phyloP scores from a whole-genome alignment of 1,140 invertebrate genomes.

The Lineus longissimus region DNA sequence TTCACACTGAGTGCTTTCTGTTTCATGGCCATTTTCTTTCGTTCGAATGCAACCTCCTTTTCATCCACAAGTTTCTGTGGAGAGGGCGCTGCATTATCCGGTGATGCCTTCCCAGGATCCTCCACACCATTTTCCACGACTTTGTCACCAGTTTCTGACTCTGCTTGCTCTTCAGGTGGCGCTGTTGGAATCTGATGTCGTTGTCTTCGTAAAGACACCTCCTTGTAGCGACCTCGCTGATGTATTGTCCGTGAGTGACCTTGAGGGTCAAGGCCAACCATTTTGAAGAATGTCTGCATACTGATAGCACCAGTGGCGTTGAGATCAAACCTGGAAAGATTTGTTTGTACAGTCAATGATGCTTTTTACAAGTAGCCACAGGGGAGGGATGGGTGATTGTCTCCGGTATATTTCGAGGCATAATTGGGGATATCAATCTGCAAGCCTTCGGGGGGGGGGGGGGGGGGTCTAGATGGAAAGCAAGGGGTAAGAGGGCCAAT shows the following conservation, averaged over 20 bases:
- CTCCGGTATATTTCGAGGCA: too few relatives aligned
- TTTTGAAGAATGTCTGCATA: conserved; percentile 22
- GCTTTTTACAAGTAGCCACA: too few relatives aligned
- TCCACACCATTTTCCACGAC: background rate
- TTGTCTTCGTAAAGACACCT: background rate
- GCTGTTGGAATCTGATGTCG: background rate
- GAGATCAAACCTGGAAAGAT: conserved; percentile 29
- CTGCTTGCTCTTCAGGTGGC: conserved; percentile 13
- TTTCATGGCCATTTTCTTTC: background rate
- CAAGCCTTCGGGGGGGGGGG: too few relatives aligned
- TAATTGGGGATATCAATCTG: too few relatives aligned
- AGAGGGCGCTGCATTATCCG: background rate
- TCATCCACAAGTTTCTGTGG: background rate
- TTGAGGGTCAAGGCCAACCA: conserved; percentile 25
- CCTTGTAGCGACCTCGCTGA: background rate
- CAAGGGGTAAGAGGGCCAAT: too few relatives aligned
- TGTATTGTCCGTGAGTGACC: conserved; percentile 18
- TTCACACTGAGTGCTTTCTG: background rate
- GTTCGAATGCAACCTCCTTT: background rate
- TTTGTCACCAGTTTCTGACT: conserved; percentile 1
- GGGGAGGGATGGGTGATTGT: too few relatives aligned
- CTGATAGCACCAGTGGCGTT: conserved; percentile 29
- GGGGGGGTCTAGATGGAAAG: too few relatives aligned
- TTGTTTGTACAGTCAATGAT: too few relatives aligned
- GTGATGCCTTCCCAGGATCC: background rate